These are phyloP conservation scores for Spilosoma lubricipeda DNA, from an alignment of 2,888 invertebrate species.

Conservation along the genomic window DNA sequence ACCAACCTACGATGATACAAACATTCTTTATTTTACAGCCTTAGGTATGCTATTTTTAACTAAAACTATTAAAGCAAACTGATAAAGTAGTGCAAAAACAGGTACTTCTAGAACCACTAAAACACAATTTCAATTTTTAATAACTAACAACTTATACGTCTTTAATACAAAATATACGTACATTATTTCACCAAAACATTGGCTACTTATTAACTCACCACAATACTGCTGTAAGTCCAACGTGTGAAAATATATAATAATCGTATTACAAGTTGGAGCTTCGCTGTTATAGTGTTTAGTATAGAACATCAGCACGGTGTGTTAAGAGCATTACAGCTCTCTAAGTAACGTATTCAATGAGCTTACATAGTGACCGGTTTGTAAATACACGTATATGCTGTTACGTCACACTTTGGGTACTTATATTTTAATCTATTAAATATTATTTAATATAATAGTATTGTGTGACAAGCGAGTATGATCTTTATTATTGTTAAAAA, in stretches of 20 bases:
- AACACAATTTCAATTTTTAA: background rate
- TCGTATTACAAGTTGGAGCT: conserved; percentile 49
- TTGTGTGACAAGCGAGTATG: background rate
- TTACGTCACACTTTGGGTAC: background rate
- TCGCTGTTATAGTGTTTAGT: conserved; percentile 15
- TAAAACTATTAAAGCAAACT: no score
- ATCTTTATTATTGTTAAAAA: background rate
- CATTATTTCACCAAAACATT: background rate
- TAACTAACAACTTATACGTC: background rate
- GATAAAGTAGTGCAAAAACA: background rate
- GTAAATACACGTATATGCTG: background rate
- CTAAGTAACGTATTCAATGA: conserved; percentile 44
- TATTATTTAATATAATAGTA: background rate
- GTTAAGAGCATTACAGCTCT: conserved; percentile 32
- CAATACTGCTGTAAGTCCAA: background rate
- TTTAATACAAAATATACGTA: background rate
- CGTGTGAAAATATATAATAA: conserved; percentile 52
- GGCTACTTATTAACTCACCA: conserved; percentile 4
- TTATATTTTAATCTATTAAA: background rate
- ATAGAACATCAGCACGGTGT: conserved; percentile 16
- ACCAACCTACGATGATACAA: background rate
- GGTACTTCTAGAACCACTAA: background rate
- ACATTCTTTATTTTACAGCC: background rate
- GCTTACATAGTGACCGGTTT: conserved; percentile 26
- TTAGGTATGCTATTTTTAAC: no score